Conservation (phyloP, 2,113 vertebrate species). For the Microcebus ravelobensis region DNA sequence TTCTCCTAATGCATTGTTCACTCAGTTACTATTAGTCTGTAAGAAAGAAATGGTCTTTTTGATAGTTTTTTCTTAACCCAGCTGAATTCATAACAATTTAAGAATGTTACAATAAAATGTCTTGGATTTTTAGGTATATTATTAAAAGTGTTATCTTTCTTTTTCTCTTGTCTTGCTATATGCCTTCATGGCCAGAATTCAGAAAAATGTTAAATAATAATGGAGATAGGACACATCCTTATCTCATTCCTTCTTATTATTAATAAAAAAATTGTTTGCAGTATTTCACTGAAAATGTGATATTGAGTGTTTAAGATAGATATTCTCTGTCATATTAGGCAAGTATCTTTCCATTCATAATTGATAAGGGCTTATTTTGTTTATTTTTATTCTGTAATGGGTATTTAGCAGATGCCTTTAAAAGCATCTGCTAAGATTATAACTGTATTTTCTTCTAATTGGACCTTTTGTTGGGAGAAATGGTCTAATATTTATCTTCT, state of each 20-base stretch:
- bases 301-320: neutral
- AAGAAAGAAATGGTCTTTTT: neutral
- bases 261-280: neutral
- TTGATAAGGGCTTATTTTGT: neutral
- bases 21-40: neutral
- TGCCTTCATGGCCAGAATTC: neutral
- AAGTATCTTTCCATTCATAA: neutral
- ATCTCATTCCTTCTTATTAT: neutral
- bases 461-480: neutral
- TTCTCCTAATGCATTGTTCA: neutral
- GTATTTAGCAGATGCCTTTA: neutral
- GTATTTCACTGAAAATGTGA: neutral
- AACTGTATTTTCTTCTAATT: neutral
- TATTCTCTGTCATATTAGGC: neutral
- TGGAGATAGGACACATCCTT: neutral
- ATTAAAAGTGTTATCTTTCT: neutral
- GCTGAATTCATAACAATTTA: neutral
- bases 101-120: neutral
- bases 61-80: neutral
- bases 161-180: neutral
- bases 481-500: neutral
- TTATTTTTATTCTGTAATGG: neutral
- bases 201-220: constrained; percentile 3
- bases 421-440: neutral
- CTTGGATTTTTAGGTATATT: neutral